Evolutionary conservation across 1,140 invertebrate species (phyloP).

Genomic region (Coptotermes formosanus): DNA sequence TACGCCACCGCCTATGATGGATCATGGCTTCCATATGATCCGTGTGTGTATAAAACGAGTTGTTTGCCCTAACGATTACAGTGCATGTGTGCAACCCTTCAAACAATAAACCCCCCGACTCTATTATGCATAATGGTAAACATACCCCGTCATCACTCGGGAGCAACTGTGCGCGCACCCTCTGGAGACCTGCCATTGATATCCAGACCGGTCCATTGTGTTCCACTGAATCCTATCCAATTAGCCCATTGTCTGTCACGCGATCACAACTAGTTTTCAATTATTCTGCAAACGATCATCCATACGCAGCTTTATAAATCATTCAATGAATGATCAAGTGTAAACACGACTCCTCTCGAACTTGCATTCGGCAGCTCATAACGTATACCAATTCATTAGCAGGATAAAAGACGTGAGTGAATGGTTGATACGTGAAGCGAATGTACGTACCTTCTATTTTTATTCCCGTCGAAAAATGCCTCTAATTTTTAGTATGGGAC

Average conservation of each 20-base stretch:
- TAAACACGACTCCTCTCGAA: slow-evolving; percentile 3
- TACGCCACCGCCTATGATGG: background rate
- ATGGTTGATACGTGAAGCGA: too few relatives aligned
- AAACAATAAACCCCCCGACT: background rate
- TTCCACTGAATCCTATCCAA: background rate
- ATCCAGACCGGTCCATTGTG: background rate
- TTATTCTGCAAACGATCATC: slow-evolving; percentile 14
- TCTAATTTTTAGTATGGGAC: too few relatives aligned
- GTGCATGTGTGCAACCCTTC: background rate
- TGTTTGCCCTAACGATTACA: slow-evolving; percentile 10
- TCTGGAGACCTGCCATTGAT: background rate
- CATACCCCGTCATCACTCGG: background rate
- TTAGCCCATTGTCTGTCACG: slow-evolving; percentile 23
- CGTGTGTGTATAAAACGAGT: slow-evolving; percentile 1
- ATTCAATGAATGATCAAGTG: slow-evolving; percentile 18
- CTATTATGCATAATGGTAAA: slow-evolving; percentile 17
- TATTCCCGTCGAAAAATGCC: too few relatives aligned
- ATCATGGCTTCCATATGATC: background rate
- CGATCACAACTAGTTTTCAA: slow-evolving; percentile 26
- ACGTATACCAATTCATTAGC: too few relatives aligned
- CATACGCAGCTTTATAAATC: background rate
- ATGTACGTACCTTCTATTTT: too few relatives aligned
- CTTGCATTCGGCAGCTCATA: too few relatives aligned
- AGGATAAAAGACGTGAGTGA: too few relatives aligned
- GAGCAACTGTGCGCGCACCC: background rate